Evolutionary conservation across 2,113 vertebrate genomes (phyloP).

Genomic region (Camelus bactrianus): DNA sequence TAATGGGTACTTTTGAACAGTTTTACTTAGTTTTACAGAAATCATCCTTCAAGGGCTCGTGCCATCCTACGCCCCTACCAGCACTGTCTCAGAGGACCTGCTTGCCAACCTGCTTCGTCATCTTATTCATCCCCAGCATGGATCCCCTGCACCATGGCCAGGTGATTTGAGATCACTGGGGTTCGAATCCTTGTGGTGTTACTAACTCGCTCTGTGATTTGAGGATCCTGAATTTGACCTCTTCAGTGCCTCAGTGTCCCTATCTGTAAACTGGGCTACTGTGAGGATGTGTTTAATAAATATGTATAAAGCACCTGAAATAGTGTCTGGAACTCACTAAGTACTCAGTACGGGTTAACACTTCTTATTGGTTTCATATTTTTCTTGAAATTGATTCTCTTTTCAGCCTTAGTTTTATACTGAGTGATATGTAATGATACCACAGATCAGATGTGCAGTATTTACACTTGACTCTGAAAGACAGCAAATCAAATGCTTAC

Average conservation of each 20-base stretch:
- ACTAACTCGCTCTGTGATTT: not conserved
- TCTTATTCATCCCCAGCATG: not conserved
- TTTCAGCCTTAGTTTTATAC: not conserved
- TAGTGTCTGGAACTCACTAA: not conserved
- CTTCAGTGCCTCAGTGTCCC: not conserved
- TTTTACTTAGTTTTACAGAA: not conserved
- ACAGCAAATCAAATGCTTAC: not conserved
- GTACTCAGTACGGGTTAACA: too few relatives aligned
- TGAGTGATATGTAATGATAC: not conserved
- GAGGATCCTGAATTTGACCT: not conserved
- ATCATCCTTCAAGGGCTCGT: not conserved
- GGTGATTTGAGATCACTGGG: not conserved
- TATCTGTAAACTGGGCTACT: not conserved
- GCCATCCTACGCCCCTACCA: not conserved
- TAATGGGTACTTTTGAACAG: not conserved
- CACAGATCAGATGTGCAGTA: not conserved
- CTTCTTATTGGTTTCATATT: not conserved
- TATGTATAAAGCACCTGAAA: not conserved
- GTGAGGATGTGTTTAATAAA: not conserved
- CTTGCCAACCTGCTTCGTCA: not conserved
- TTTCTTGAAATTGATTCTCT: not conserved
- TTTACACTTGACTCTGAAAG: not conserved
- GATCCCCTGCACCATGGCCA: not conserved
- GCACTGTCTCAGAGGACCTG: not conserved
- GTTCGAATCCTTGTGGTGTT: not conserved